These are phyloP conservation scores for Bambusicola thoracicus DNA, from an alignment of 2,113 vertebrate genomes.

Conservation along the genomic window DNA sequence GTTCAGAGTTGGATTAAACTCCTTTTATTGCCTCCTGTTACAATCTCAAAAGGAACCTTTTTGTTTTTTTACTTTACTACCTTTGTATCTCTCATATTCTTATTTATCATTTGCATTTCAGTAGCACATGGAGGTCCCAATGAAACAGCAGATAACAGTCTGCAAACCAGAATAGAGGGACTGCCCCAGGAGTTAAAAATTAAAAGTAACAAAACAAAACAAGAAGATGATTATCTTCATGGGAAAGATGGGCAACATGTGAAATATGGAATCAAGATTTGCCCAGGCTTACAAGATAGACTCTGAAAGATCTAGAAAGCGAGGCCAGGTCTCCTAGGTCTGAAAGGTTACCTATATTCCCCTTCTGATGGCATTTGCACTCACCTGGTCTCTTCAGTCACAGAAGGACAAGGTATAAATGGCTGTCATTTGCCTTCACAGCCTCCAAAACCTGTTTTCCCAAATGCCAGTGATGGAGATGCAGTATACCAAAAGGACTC, in stretches of 20 bases:
- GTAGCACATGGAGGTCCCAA: not conserved
- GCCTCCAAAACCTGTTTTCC: not conserved
- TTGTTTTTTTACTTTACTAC: not conserved
- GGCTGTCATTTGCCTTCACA: not conserved
- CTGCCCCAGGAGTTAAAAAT: not conserved
- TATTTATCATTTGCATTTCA: conserved; percentile 30
- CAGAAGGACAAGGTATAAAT: rapidly evolving
- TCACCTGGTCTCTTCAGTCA: not conserved
- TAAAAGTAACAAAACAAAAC: not conserved
- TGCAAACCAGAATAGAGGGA: not conserved
- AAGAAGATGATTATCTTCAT: not conserved
- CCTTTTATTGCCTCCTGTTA: not conserved
- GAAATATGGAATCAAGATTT: not conserved
- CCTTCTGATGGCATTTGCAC: not conserved
- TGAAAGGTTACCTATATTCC: not conserved
- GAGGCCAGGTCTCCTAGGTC: not conserved
- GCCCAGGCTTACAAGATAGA: not conserved
- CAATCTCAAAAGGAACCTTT: not conserved
- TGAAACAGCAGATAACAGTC: not conserved
- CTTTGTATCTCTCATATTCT: not conserved
- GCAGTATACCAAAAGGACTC: not conserved
- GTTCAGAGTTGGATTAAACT: not conserved
- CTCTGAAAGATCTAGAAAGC: not conserved
- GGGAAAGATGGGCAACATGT: not conserved
- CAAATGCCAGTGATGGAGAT: not conserved